Base-by-base conservation (phyloP, 2,113 vertebrate genomes). In the Melanotaenia duboulayi region DNA sequence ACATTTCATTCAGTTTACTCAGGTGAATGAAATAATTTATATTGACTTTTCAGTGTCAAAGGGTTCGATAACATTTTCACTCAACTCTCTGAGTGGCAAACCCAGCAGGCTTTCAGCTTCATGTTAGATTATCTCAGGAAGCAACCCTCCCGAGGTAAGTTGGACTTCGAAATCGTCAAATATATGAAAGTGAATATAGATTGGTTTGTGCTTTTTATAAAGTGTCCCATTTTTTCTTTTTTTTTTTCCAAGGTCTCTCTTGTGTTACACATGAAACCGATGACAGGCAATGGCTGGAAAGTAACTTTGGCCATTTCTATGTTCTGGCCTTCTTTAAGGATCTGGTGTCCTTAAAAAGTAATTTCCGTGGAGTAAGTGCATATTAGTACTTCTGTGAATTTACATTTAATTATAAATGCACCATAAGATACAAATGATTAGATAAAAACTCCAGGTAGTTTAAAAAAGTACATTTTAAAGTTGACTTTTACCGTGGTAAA, bases 281-380 rank as follows among this genome's bases (percentile, higher is more conserved):
- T 71, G 80, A 86, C 66, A 80, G 78, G 54, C 51, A 40, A 0
- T 91, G 89, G 90, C 61, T 91, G 17, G 13, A 59, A 9, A 74
- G 69, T 9, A 86, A 87, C 57, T 87, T 89, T 44, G 87, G 82
- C 20, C 65, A 3, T 4, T 91, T 88, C 63, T 35, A 60, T 52
- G 35, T 49, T 4, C 68, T 52, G 7, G 87, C 85, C 17, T 76
- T 78, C 7, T 90, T 62, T 7, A 28, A 1, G 6, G 85, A 88
- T 64, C 74, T 91, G 28, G 12, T 85, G 46, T 59, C 44, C 3
- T 19, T 88, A 22, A 91, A 89, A 23, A 76, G 57, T 4, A 72
- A 90, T 71, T 90, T 91, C 51, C 84, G 68, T 64, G 90, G 88
- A 50, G 90, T 90, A 71, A 35, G 32, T 35, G 32, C 4, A 9